Percentiles rank a stretch among this genome's conserved stretches.
phyloP scores from a whole-genome alignment of 2,797 vertebrate species.

The Alosa sapidissima region DNA sequence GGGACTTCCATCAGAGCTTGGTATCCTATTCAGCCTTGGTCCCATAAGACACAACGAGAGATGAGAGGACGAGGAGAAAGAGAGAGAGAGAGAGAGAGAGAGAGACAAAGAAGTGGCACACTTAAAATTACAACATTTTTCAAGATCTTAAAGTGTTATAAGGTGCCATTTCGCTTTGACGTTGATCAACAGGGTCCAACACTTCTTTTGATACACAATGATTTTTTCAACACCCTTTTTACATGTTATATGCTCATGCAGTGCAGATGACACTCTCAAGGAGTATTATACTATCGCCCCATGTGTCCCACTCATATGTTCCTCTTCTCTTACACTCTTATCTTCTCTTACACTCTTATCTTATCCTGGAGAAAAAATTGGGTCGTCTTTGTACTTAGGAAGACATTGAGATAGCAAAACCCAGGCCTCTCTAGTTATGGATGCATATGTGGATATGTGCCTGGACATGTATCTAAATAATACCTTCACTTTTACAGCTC shows the following conservation, averaged over 20 bases:
- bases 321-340: neutral
- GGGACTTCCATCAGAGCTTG: neutral
- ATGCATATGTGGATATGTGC: neutral
- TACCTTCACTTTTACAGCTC: neutral
- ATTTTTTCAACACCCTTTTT: too few relatives aligned
- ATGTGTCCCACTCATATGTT: neutral
- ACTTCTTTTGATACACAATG: neutral
- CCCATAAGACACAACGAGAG: neutral
- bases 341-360: neutral
- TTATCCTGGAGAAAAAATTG: neutral
- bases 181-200: neutral
- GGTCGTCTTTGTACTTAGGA: neutral
- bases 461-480: neutral
- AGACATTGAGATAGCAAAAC: neutral
- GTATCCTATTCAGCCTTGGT: neutral
- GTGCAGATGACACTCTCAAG: neutral
- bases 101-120: neutral
- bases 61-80: neutral
- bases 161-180: neutral
- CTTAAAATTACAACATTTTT: neutral
- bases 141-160: neutral
- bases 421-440: neutral
- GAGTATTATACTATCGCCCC: neutral
- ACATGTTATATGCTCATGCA: neutral
- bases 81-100: neutral